Evolutionary conservation across 2,113 vertebrate species (phyloP).

Genomic region (Pogona vitticeps): DNA sequence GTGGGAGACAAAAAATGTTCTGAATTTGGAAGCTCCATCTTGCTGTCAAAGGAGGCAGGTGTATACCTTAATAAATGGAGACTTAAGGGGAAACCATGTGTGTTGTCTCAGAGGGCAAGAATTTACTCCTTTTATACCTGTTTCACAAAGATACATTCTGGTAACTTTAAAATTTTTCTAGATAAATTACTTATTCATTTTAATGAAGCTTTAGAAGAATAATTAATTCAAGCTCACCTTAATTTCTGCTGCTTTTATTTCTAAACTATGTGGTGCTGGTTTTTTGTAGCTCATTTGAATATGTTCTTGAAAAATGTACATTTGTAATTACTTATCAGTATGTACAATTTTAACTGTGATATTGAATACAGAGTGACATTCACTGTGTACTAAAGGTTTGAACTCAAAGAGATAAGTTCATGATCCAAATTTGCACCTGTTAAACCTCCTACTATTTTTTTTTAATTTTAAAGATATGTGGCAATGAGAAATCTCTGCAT

Average conservation of each 20-base stretch:
- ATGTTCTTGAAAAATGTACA: background rate
- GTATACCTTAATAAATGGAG: background rate
- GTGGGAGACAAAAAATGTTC: background rate
- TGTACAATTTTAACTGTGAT: fast-evolving
- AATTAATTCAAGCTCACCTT: background rate
- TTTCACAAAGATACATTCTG: background rate
- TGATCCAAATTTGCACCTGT: fast-evolving
- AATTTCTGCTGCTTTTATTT: background rate
- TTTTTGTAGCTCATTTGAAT: background rate
- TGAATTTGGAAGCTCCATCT: background rate
- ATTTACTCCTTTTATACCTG: background rate
- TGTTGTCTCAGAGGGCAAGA: too few species aligned
- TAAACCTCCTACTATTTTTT: too few species aligned
- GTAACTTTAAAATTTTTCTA: background rate
- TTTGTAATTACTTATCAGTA: fast-evolving
- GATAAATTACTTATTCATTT: background rate
- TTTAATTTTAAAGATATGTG: background rate
- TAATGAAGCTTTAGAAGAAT: background rate
- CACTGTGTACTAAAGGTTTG: background rate
- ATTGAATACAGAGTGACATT: background rate
- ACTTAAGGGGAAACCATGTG: background rate
- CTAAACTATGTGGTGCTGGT: background rate
- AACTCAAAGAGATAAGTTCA: background rate
- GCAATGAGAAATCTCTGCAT: background rate
- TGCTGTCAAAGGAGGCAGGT: background rate